phyloP scores from a whole-genome alignment of 2,888 invertebrate genomes.

The Mesopsocus fuscifrons region DNA sequence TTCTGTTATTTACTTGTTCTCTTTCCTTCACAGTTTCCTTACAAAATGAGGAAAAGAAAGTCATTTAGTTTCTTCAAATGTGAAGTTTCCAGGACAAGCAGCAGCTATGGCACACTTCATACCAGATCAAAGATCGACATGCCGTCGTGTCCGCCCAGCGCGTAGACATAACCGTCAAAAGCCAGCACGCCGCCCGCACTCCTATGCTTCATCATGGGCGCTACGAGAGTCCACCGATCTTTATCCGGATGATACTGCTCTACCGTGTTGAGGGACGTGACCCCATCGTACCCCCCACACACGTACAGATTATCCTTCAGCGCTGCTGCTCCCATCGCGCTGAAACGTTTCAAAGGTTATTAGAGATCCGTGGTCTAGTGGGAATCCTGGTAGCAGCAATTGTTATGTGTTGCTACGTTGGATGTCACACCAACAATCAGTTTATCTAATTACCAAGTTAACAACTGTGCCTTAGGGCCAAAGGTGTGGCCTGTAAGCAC shows the following conservation, averaged over 20 bases:
- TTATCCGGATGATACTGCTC: constrained; percentile 59
- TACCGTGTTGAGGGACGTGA: constrained; percentile 61
- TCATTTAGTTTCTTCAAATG: too few species aligned
- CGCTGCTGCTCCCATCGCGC: constrained; percentile 64
- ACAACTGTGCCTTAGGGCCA: not conserved
- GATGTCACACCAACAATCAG: too few species aligned
- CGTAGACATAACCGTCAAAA: constrained; percentile 52
- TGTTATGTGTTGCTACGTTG: too few species aligned
- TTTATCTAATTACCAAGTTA: constrained; percentile 10
- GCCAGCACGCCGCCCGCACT: constrained; percentile 55
- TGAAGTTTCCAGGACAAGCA: too few species aligned
- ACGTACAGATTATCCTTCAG: constrained; percentile 63
- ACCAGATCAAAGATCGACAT: constrained; percentile 71
- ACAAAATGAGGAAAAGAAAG: not conserved
- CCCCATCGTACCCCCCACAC: constrained; percentile 71
- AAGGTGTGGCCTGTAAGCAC: too few species aligned
- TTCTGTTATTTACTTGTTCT: too few species aligned
- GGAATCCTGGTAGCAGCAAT: too few species aligned
- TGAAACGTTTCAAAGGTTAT: constrained; percentile 25
- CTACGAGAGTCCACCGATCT: constrained; percentile 51
- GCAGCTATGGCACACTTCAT: too few species aligned
- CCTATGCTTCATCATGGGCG: constrained; percentile 50
- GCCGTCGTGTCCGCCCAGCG: constrained; percentile 75
- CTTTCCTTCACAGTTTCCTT: too few species aligned
- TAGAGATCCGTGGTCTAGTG: too few species aligned